Conservation (phyloP, 2,888 invertebrate species). For the Pheosia gnoma region DNA sequence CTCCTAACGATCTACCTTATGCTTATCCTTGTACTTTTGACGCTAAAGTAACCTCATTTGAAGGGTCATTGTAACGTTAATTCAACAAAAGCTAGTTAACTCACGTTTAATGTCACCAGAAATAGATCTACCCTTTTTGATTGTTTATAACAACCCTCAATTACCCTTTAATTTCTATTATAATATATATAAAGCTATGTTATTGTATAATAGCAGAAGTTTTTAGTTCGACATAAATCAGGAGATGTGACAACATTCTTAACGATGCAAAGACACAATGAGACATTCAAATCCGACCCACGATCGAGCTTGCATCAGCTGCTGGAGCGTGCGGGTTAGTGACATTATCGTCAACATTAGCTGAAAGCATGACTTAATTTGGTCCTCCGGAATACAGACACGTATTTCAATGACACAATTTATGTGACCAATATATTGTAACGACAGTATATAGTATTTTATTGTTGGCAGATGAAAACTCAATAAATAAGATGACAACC, state of each 20-base stretch:
- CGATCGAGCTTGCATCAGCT: not conserved
- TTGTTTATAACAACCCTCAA: no score
- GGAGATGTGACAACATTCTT: not conserved
- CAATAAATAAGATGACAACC: not conserved
- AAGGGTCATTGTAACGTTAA: no score
- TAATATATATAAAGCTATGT: no score
- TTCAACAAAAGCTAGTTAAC: no score
- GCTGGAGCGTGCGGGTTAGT: not conserved
- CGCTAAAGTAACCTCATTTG: no score
- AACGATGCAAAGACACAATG: not conserved
- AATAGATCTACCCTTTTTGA: no score
- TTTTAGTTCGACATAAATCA: no score
- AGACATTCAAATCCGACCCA: not conserved
- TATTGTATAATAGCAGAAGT: no score
- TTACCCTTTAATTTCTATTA: no score
- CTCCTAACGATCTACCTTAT: no score
- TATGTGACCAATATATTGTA: not conserved
- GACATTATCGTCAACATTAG: slow-evolving; percentile 17
- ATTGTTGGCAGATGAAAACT: not conserved
- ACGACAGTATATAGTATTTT: not conserved
- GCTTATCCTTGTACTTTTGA: no score
- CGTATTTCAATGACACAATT: not conserved
- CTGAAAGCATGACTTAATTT: slow-evolving; percentile 17
- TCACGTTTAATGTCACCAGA: no score
- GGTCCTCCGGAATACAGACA: not conserved